These are phyloP conservation scores for Atta cephalotes DNA, from an alignment of 1,140 invertebrate species.

Conservation along the genomic window DNA sequence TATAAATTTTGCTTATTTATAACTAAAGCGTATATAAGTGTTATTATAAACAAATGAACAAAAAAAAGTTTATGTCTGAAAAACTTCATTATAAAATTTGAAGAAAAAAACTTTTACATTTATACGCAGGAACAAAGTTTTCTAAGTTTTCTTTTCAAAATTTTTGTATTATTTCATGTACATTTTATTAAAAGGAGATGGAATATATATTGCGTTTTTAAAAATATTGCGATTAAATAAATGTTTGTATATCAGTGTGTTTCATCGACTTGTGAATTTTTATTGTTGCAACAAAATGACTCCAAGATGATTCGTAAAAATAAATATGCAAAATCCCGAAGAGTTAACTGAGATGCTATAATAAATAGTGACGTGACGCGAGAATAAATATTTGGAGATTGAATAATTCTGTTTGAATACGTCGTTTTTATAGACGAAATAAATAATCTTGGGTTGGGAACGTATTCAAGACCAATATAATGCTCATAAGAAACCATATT, in stretches of 20 bases:
- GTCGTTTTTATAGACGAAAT: neutral
- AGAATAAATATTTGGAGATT: conserved; percentile 19
- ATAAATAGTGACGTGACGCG: neutral
- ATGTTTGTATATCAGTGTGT: neutral
- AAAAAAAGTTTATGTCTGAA: neutral
- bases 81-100: neutral
- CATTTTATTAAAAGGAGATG: neutral
- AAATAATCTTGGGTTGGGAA: neutral
- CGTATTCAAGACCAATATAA: conserved; percentile 10
- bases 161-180: neutral
- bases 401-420: neutral
- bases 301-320: neutral
- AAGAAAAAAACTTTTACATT: neutral
- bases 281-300: neutral
- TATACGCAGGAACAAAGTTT: neutral
- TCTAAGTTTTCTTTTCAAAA: neutral
- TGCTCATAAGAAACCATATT: neutral
- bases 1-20: neutral
- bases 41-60: neutral
- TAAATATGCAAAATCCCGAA: neutral
- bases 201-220: neutral
- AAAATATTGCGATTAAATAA: neutral
- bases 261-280: neutral
- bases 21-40: neutral
- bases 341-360: neutral